Base-by-base conservation (phyloP, 2,888 invertebrate species). In the Tridacna gigas region DNA sequence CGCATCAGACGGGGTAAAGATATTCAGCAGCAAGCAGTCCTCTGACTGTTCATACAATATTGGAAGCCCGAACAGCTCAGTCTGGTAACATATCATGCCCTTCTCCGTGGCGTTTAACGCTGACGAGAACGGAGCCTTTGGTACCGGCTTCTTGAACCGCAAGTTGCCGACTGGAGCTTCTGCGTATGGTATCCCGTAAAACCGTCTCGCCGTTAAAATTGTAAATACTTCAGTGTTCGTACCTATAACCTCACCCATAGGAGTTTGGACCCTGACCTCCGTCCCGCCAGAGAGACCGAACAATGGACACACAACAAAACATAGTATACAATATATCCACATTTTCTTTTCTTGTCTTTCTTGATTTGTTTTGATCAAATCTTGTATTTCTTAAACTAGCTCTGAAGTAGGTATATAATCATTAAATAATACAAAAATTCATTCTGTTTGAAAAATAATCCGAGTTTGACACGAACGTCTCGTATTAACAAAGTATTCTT, bases 131-230 rank as follows among this genome's bases (percentile, higher is more conserved):
- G 71, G 28, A 15, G 61, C 67, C 28, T 76, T 77, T n/a, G 81
- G 76, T 18, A 80, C 69, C 12, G 86, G 84, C 73, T 86, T 86
- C 51, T 20, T 65, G 61, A 86, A 86, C 51, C 86, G 77, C 47
- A 63, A 13, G 18, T 77, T 74, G 20, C 83, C 84, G 3, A 79
- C 66, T 0, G 86, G 81, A 11, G 86, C 65, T 48, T 86, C 81
- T 0, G 80, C 86, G 45, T 79, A 86, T 4, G 83, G 83, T 51
- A 86, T 83, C n/a, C 86, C 86, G n/a, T 73, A 74, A 69, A 74
- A 84, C 25, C 73, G 9, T 51, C 73, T 9, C 25, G 51, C 25
- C n/a, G n/a, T 26, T 11, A 56, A 56, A 5, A 73, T 25, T 7
- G 26, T 15, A 73, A 25, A 25, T 5, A 56, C 51, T 3, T 56